A percentile compares a stretch with the other conserved stretches of the same genome.
Evolutionary conservation across 2,113 vertebrate species (phyloP).

Genomic region (Aegypius monachus): DNA sequence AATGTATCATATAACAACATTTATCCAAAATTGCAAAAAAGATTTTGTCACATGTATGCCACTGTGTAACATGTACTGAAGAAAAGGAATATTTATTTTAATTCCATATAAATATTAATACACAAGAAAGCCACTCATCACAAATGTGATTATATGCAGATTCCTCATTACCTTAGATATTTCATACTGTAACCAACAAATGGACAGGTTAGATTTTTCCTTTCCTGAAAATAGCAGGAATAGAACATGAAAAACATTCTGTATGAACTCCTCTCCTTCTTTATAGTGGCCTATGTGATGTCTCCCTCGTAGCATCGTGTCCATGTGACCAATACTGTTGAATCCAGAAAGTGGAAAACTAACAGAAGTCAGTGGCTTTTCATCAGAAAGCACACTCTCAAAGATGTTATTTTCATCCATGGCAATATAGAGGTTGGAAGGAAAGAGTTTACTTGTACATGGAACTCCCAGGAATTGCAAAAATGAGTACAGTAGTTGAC

Average conservation of each 20-base stretch:
- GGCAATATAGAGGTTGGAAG: slow-evolving; percentile 74
- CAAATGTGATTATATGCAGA: background rate
- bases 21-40: background rate
- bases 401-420: slow-evolving; percentile 86
- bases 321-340: slow-evolving; percentile 81
- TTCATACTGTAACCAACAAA: slow-evolving; percentile 89
- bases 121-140: background rate
- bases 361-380: slow-evolving; percentile 75
- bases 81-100: background rate
- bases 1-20: background rate
- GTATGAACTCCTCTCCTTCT: slow-evolving; percentile 88
- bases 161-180: slow-evolving; percentile 83
- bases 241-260: slow-evolving; percentile 78
- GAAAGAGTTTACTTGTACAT: slow-evolving; percentile 50
- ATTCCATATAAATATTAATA: background rate
- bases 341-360: slow-evolving; percentile 72
- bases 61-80: background rate
- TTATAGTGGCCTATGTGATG: slow-evolving; percentile 77
- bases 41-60: background rate
- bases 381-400: slow-evolving; percentile 47
- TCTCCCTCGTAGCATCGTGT: slow-evolving; percentile 61
- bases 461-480: slow-evolving; percentile 90
- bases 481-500: slow-evolving; percentile 79
- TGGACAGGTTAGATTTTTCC: slow-evolving; percentile 75
- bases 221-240: slow-evolving; percentile 74